phyloP scores from a whole-genome alignment of 2,888 invertebrate species.

The Chelonus formosanus region DNA sequence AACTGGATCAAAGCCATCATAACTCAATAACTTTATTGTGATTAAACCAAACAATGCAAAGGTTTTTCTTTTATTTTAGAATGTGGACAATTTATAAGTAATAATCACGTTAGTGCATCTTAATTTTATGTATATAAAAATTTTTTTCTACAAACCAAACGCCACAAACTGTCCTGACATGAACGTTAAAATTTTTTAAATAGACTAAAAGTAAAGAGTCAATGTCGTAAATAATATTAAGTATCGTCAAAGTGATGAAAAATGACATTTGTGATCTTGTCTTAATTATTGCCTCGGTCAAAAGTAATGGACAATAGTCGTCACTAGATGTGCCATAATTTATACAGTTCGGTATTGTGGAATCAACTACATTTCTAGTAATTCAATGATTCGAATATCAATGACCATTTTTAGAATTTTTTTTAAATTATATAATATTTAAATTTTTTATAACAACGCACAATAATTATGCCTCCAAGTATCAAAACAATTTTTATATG shows the following conservation, averaged over 20 bases:
- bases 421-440: background rate
- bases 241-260: conserved; percentile 10
- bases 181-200: conserved; percentile 4
- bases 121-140: conserved; percentile 27
- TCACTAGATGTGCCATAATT: conserved; percentile 52
- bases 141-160: background rate
- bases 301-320: conserved; percentile 36
- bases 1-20: no score
- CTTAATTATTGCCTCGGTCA: conserved; percentile 11
- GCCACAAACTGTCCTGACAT: conserved; percentile 6
- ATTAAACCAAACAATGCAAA: conserved; percentile 16
- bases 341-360: conserved; percentile 42
- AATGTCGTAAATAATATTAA: conserved; percentile 25
- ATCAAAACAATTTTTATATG: conserved; percentile 17
- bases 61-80: conserved; percentile 23
- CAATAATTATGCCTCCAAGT: conserved; percentile 31
- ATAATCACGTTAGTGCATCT: conserved; percentile 22
- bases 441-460: conserved; percentile 28
- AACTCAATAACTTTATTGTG: background rate
- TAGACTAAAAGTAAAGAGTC: background rate
- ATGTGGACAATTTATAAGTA: conserved; percentile 26
- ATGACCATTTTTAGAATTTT: conserved; percentile 1
- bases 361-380: conserved; percentile 17
- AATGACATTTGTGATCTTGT: background rate
- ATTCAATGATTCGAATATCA: conserved; percentile 8